Conservation (phyloP, 2,888 invertebrate genomes). For the Idaea biselata region DNA sequence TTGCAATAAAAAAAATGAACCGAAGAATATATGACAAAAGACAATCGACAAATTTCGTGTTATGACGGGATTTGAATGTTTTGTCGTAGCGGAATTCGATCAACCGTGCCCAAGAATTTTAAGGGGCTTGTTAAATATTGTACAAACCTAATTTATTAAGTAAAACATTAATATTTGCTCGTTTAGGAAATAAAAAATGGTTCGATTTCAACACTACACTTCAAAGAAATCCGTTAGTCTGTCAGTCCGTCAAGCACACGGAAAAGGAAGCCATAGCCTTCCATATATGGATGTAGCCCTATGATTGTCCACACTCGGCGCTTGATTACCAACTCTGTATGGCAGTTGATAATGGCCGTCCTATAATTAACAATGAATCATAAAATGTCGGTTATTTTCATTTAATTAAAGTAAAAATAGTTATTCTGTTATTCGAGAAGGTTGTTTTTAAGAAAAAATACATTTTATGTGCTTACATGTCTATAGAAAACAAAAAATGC, state of each 20-base stretch:
- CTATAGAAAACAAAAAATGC: background rate
- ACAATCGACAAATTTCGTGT: too few species aligned
- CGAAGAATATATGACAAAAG: background rate
- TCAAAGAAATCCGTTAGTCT: background rate
- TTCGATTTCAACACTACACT: background rate
- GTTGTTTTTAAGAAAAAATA: slow-evolving; percentile 13
- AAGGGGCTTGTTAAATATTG: background rate
- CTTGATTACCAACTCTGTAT: background rate
- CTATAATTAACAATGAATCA: background rate
- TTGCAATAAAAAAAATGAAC: background rate
- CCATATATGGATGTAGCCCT: background rate
- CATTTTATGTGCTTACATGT: background rate
- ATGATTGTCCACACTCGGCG: background rate
- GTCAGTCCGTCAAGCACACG: background rate
- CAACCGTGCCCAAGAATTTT: background rate
- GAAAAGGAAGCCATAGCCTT: background rate
- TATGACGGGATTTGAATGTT: too few species aligned
- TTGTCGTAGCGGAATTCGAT: too few species aligned
- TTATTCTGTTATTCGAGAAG: slow-evolving; percentile 2
- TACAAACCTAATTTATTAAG: too few species aligned
- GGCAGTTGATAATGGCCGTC: background rate
- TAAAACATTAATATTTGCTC: background rate
- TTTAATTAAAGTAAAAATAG: slow-evolving; percentile 19
- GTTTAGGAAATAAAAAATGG: background rate
- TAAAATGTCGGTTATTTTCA: background rate